Evolutionary conservation across 1,140 invertebrate species (phyloP).

Genomic region (Diachasmimorpha longicaudata): DNA sequence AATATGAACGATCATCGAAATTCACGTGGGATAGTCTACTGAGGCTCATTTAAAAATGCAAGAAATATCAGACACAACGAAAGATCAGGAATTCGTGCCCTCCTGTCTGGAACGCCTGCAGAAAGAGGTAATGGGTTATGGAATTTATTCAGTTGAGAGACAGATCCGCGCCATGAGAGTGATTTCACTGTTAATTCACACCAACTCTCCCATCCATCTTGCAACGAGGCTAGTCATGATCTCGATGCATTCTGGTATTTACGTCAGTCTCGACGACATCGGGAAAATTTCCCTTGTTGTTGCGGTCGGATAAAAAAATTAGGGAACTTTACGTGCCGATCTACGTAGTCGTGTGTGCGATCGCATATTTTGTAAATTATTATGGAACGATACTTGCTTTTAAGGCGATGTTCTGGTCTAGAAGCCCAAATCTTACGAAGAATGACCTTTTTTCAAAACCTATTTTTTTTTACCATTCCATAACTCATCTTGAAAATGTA

Average conservation of each 20-base stretch:
- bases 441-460: too few species aligned
- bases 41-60: constrained; percentile 25
- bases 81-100: constrained; percentile 30
- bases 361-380: too few species aligned
- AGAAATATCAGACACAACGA: constrained; percentile 28
- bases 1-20: constrained; percentile 41
- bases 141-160: not conserved
- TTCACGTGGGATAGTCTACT: constrained; percentile 42
- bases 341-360: too few species aligned
- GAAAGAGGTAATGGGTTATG: constrained; percentile 37
- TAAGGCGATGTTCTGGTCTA: too few species aligned
- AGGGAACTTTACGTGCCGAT: too few species aligned
- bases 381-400: too few species aligned
- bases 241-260: not conserved
- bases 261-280: too few species aligned
- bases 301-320: too few species aligned
- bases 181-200: not conserved
- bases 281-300: too few species aligned
- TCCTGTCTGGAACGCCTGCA: constrained; percentile 38
- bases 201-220: not conserved
- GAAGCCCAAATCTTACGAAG: too few species aligned
- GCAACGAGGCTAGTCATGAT: not conserved
- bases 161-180: not conserved
- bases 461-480: too few species aligned
- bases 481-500: too few species aligned